Conservation (phyloP, 2,113 vertebrate species). For the Thermophis baileyi region DNA sequence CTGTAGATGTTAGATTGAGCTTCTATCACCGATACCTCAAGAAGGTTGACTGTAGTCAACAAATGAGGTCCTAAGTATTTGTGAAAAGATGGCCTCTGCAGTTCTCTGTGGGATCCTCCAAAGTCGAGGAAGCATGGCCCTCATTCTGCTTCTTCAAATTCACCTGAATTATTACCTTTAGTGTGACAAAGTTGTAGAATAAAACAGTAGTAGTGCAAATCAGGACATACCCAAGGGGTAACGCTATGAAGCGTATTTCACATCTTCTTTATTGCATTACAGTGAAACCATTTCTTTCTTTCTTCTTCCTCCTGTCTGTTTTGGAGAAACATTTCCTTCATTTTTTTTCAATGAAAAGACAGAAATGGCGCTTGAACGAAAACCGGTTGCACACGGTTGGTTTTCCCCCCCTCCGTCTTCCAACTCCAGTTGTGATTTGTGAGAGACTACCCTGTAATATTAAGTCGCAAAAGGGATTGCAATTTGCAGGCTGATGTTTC, state of each 20-base stretch:
- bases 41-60: not conserved
- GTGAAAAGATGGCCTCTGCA: not conserved
- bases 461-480: not conserved
- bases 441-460: not conserved
- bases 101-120: not conserved
- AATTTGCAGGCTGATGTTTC: not conserved
- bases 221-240: not conserved
- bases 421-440: not conserved
- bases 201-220: not conserved
- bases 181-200: too few relatives aligned
- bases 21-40: not conserved
- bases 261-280: not conserved
- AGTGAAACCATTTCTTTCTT: not conserved
- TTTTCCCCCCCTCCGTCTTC: not conserved
- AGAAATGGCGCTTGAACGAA: not conserved
- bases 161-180: too few relatives aligned
- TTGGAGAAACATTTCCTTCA: not conserved
- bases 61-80: not conserved
- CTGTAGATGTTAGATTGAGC: not conserved
- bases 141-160: not conserved
- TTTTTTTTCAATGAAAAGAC: not conserved
- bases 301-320: not conserved
- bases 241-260: not conserved
- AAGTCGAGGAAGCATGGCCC: not conserved
- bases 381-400: not conserved